Percentiles rank a stretch among this genome's conserved stretches.
These are phyloP conservation scores for Rhamphomyia laevipes DNA, from an alignment of 2,888 invertebrate genomes.

Conservation along the genomic window DNA sequence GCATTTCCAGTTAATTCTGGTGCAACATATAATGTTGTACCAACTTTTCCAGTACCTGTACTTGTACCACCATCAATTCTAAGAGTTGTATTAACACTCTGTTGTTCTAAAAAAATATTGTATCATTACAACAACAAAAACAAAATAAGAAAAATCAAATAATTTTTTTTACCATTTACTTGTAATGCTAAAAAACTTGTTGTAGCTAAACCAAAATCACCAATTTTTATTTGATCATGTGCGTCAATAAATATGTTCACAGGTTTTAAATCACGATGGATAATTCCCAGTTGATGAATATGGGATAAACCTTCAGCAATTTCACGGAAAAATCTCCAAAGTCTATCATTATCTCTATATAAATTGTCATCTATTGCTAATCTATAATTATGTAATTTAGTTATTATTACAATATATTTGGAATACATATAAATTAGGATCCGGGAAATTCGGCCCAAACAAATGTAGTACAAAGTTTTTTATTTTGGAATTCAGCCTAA, in stretches of 20 bases:
- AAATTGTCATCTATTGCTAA: conserved; percentile 79
- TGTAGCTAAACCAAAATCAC: conserved; percentile 94
- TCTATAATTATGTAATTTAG: conserved; percentile 27
- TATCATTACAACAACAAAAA: neutral
- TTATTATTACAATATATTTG: no score
- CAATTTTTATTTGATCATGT: conserved; percentile 90
- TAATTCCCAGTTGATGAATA: conserved; percentile 87
- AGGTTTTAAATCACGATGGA: conserved; percentile 74
- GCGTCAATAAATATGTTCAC: conserved; percentile 93
- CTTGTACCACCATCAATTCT: conserved; percentile 28
- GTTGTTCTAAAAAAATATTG: conserved; percentile 10
- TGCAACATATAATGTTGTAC: conserved; percentile 90
- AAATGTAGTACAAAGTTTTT: no score
- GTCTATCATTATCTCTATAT: conserved; percentile 60
- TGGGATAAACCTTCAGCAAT: conserved; percentile 82
- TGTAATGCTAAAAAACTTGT: conserved; percentile 48
- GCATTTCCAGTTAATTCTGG: conserved; percentile 71
- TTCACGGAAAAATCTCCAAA: conserved; percentile 90
- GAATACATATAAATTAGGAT: no score
- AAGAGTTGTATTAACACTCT: conserved; percentile 13
- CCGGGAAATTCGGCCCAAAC: no score
- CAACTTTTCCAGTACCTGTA: conserved; percentile 67
- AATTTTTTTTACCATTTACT: conserved; percentile 20
- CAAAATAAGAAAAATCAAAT: neutral
- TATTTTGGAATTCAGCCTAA: no score